Evolutionary conservation across 2,113 vertebrate species (phyloP).

Genomic region (Ellobius talpinus): DNA sequence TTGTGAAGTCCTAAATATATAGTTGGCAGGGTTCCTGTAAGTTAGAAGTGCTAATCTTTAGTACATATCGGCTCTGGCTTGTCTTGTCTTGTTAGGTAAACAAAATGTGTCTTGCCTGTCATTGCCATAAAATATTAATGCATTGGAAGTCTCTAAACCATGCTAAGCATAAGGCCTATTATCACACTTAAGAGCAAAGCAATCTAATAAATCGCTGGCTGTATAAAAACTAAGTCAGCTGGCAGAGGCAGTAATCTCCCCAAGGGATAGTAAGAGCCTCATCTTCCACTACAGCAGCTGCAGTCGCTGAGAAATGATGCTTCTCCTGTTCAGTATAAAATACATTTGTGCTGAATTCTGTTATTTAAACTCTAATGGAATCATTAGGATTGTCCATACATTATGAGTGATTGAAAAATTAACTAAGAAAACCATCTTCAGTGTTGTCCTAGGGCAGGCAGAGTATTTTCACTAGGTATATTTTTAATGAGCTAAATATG

Average conservation of each 20-base stretch:
- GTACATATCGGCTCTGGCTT: conserved; percentile 84
- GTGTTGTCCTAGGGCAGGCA: conserved; percentile 70
- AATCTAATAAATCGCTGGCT: conserved; percentile 91
- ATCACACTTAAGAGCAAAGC: conserved; percentile 92
- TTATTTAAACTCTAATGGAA: conserved; percentile 89
- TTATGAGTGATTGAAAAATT: conserved; percentile 84
- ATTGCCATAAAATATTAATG: conserved; percentile 93
- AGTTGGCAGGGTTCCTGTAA: conserved; percentile 82
- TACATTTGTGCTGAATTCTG: conserved; percentile 87
- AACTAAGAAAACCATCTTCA: conserved; percentile 80
- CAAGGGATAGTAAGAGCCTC: conserved; percentile 89
- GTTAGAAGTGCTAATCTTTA: conserved; percentile 86
- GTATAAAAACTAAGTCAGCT: conserved; percentile 92
- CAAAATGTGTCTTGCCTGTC: conserved; percentile 92
- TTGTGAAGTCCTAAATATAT: conserved; percentile 81
- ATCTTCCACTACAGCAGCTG: conserved; percentile 89
- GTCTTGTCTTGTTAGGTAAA: conserved; percentile 92
- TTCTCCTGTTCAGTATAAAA: conserved; percentile 86
- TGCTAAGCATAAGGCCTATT: conserved; percentile 92
- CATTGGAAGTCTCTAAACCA: conserved; percentile 92
- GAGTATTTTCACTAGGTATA: conserved; percentile 75
- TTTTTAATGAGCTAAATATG: conserved; percentile 74
- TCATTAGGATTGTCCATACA: conserved; percentile 84
- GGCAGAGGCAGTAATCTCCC: conserved; percentile 90
- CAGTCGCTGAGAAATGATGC: conserved; percentile 88